These are phyloP conservation scores for Actinemys pallida DNA, from an alignment of 2,113 vertebrate species.

Conservation along the genomic window DNA sequence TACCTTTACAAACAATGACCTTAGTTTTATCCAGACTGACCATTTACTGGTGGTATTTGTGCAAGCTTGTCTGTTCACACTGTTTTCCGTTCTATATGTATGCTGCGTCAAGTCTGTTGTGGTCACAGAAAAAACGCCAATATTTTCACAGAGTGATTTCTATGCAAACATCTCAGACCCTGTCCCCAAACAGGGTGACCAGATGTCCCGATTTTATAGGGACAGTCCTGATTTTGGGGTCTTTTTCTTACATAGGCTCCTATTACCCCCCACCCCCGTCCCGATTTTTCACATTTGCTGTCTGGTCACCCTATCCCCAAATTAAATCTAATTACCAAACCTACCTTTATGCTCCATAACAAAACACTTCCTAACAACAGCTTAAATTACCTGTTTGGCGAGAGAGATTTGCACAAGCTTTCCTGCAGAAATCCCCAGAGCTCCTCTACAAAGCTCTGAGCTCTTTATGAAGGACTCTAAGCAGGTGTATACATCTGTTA, in stretches of 20 bases:
- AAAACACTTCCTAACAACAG: not conserved
- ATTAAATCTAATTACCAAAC: not conserved
- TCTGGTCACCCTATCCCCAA: not conserved
- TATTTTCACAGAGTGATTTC: not conserved
- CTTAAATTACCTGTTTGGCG: not conserved
- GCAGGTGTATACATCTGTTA: too few relatives aligned
- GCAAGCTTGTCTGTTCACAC: not conserved
- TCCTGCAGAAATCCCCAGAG: not conserved
- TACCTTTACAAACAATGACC: not conserved
- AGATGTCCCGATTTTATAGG: too few relatives aligned
- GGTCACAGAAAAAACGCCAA: too few relatives aligned
- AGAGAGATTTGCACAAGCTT: not conserved
- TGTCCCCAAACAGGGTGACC: too few relatives aligned
- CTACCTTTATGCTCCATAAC: rapidly evolving
- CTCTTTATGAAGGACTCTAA: too few relatives aligned
- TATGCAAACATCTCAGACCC: not conserved
- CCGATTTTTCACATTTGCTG: too few relatives aligned
- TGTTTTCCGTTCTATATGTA: rapidly evolving
- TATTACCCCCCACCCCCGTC: too few relatives aligned
- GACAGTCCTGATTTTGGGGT: too few relatives aligned
- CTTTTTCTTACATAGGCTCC: too few relatives aligned
- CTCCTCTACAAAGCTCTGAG: not conserved
- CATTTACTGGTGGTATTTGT: not conserved
- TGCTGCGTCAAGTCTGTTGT: not conserved
- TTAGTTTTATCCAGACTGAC: not conserved